phyloP scores from a whole-genome alignment of 2,888 invertebrate species.

The Agrochola litura region DNA sequence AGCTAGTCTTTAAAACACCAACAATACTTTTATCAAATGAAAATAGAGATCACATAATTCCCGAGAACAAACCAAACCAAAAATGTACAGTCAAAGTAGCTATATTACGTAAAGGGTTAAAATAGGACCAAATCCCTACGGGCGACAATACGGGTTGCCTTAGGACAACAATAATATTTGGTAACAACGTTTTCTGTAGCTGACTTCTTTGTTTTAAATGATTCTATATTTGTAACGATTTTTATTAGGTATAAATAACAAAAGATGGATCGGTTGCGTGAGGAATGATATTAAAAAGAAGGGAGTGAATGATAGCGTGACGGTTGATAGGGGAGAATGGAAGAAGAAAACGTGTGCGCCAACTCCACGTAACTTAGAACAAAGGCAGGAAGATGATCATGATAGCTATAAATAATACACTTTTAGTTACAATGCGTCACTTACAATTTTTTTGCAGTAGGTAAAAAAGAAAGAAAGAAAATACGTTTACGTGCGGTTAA shows the following conservation, averaged over 20 bases:
- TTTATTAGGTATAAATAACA: neutral
- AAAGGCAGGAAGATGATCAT: no score
- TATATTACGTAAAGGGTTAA: conserved; percentile 42
- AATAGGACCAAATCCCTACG: conserved; percentile 49
- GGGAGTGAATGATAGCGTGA: no score
- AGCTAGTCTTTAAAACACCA: neutral
- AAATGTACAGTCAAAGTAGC: conserved; percentile 36
- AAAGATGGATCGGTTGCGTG: neutral
- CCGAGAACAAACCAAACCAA: conserved; percentile 36
- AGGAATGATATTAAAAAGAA: no score
- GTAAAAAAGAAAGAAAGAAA: no score
- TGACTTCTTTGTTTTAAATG: conserved; percentile 22
- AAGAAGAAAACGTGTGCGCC: no score
- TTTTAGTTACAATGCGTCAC: neutral
- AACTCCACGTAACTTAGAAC: no score
- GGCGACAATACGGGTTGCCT: conserved; percentile 30
- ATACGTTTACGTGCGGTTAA: no score
- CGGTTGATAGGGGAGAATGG: no score
- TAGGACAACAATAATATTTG: conserved; percentile 38
- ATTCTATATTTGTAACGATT: neutral
- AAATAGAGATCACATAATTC: conserved; percentile 44
- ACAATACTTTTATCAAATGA: conserved; percentile 23
- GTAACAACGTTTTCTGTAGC: conserved; percentile 9
- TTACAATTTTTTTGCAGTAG: neutral
- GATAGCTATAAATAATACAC: no score